Conservation (phyloP, 2,888 invertebrate genomes). For the Muschampia plurimacula region DNA sequence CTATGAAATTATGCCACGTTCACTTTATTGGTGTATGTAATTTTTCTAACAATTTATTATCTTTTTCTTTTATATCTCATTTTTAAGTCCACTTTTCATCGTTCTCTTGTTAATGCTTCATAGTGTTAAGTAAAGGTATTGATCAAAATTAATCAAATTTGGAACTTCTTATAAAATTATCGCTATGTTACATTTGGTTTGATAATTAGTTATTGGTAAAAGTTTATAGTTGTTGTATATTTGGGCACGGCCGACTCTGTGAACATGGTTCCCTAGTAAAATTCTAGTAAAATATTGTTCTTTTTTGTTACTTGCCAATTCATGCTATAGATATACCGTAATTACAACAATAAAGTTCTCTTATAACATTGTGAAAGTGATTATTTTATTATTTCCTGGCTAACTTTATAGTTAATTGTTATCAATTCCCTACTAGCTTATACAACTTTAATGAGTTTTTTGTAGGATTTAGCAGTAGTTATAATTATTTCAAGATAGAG, state of each 20-base stretch:
- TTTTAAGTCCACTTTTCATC: conserved; percentile 59
- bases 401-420: background rate
- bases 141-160: conserved; percentile 67
- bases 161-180: conserved; percentile 62
- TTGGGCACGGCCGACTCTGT: conserved; percentile 70
- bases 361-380: conserved; percentile 78
- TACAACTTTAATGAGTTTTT: background rate
- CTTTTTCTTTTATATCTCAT: conserved; percentile 55
- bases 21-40: conserved; percentile 59
- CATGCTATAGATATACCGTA: conserved; percentile 85
- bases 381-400: conserved; percentile 30
- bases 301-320: conserved; percentile 83
- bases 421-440: background rate
- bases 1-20: conserved; percentile 60
- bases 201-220: conserved; percentile 55
- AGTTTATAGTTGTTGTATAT: conserved; percentile 61
- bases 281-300: conserved; percentile 77
- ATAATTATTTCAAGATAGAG: too few species aligned
- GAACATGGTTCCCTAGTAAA: conserved; percentile 79
- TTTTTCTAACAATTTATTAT: conserved; percentile 59
- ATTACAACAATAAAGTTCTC: conserved; percentile 85
- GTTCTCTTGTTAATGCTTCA: conserved; percentile 68
- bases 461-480: background rate
- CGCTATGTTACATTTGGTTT: conserved; percentile 62
- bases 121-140: conserved; percentile 58